Conservation (phyloP, 2,113 vertebrate genomes). For the Synchiropus splendidus region DNA sequence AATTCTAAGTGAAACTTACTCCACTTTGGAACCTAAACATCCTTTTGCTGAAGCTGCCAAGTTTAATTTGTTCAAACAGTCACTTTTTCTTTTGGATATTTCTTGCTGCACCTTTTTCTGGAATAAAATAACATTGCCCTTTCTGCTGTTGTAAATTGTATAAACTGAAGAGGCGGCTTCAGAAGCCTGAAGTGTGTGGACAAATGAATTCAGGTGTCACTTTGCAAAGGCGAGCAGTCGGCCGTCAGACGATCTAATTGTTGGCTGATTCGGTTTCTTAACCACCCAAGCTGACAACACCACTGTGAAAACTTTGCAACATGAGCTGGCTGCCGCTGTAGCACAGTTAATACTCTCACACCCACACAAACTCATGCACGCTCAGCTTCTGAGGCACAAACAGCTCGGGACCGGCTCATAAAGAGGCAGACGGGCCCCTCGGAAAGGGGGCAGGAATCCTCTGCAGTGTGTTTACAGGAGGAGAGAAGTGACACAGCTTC, state of each 20-base stretch:
- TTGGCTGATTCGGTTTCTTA: conserved; percentile 14
- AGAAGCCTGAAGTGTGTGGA: not conserved
- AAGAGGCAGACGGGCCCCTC: conserved; percentile 62
- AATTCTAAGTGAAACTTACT: too few relatives aligned
- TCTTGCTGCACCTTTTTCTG: too few relatives aligned
- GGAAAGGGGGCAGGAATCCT: conserved; percentile 61
- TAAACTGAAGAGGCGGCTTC: not conserved
- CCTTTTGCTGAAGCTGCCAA: not conserved
- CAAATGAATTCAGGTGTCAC: not conserved
- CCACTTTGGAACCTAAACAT: too few relatives aligned
- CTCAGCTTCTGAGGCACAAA: conserved; percentile 39
- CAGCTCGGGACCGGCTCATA: conserved; percentile 57
- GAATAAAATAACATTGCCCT: too few relatives aligned
- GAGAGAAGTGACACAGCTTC: conserved; percentile 57
- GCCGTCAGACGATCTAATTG: conserved; percentile 7
- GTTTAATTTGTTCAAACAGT: not conserved
- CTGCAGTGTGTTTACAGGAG: conserved; percentile 54
- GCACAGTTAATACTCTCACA: conserved; percentile 27
- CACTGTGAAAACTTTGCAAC: conserved; percentile 44
- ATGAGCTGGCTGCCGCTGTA: conserved; percentile 43
- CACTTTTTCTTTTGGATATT: not conserved
- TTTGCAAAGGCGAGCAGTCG: conserved; percentile 10
- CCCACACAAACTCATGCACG: conserved; percentile 20
- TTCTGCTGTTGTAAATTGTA: too few relatives aligned
- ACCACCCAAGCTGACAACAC: conserved; percentile 33